A percentile compares a stretch with the other conserved stretches of the same genome.
Evolutionary conservation across 2,888 invertebrate genomes (phyloP).

Genomic region (Pemphredon lugubris): DNA sequence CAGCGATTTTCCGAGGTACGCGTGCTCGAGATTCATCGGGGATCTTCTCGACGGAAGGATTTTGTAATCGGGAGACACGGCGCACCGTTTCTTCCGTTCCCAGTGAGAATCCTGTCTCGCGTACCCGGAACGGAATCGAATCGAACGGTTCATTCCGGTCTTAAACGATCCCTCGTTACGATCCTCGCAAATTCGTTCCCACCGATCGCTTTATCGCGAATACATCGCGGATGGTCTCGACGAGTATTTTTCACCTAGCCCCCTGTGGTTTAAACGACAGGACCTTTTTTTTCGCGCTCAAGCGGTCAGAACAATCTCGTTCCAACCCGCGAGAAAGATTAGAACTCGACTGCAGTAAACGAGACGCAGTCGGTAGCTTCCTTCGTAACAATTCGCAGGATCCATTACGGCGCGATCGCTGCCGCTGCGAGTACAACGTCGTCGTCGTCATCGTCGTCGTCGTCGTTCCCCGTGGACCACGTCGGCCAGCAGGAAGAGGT

Average conservation of each 20-base stretch:
- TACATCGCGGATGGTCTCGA: neutral
- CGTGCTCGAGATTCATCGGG: too few species aligned
- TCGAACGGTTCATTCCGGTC: too few species aligned
- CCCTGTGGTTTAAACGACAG: conserved; percentile 28
- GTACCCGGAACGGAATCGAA: too few species aligned
- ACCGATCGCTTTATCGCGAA: too few species aligned
- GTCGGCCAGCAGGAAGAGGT: conserved; percentile 24
- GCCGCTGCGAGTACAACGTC: conserved; percentile 10
- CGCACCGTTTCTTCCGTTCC: too few species aligned
- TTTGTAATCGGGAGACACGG: too few species aligned
- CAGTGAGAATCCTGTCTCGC: too few species aligned
- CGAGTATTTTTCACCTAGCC: too few species aligned
- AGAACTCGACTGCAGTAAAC: conserved; percentile 59
- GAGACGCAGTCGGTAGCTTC: conserved; percentile 49
- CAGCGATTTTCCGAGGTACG: conserved; percentile 11
- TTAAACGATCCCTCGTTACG: too few species aligned
- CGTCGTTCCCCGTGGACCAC: conserved; percentile 15
- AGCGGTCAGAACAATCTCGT: conserved; percentile 56
- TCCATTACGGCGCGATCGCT: conserved; percentile 58
- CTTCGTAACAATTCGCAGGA: conserved; percentile 50
- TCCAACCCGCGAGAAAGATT: conserved; percentile 53
- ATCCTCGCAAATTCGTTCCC: too few species aligned
- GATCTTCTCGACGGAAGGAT: too few species aligned
- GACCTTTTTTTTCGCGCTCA: conserved; percentile 30
- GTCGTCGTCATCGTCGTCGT: too few species aligned